Base-by-base conservation (phyloP, 2,797 vertebrate genomes). In the Aplochiton taeniatus region DNA sequence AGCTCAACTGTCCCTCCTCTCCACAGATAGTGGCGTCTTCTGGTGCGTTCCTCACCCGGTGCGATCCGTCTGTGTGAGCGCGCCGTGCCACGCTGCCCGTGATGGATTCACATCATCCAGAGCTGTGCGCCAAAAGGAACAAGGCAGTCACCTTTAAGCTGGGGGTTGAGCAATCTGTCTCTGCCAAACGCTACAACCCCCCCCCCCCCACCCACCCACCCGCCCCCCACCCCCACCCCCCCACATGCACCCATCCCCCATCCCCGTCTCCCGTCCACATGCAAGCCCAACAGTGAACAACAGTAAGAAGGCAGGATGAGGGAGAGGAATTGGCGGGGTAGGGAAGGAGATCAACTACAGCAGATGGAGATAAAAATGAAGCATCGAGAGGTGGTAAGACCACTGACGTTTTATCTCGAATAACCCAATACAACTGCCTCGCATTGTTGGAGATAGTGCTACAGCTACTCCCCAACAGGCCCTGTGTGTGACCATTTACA, bases 81-180 rank as follows among this genome's bases (percentile, higher is more conserved):
- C 31, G 2, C 3, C 3, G 2, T 31, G 77, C 75, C 76, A 65
- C 45, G 50, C 51, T 68, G 69, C 65, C 77, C 78, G 78, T 87
- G 85, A 89, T 87, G 84, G 85, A 87, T 85, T 84, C 77, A 84
- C 83, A 82, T 82, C 80, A 90, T 85, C 81, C 85, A 74, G 74
- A 42, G 78, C 84, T 85, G 78, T 83, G 55, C 79, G 85, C 84
- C 82, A 82, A 74, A 75, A 72, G 82, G 83, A 84, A 81, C 69
- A 58, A 88, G 74, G 87, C 86, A 89, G 83, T 90, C 86, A 87
- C 86, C 89, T 89, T 90, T 87, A 89, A 90, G 86, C 84, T 83
- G 80, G 66, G n/a, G 70, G 74, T 79, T 59, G 72, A 61, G 78
- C 77, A 80, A 90, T 91, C 84, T 58, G 76, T 89, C 88, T 82